Evolutionary conservation across 2,888 invertebrate species (phyloP).

Genomic region (Brachypterus glaber): DNA sequence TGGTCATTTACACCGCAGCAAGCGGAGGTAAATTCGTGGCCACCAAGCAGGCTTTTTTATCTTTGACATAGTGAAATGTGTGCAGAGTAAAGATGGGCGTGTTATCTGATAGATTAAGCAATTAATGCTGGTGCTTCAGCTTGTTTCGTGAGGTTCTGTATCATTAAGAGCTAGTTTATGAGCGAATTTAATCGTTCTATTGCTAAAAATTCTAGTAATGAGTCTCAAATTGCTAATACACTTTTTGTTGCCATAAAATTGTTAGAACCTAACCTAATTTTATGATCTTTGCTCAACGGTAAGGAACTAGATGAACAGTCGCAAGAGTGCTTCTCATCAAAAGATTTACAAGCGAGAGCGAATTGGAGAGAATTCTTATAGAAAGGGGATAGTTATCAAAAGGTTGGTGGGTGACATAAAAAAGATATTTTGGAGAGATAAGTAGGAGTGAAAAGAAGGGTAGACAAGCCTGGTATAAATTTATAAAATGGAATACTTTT

Average conservation of each 20-base stretch:
- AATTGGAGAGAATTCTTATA: too few species aligned
- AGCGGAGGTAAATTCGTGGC: conserved; percentile 16
- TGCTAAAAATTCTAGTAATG: conserved; percentile 22
- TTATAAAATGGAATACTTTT: too few species aligned
- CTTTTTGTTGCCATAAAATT: conserved; percentile 14
- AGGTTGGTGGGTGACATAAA: too few species aligned
- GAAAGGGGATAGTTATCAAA: too few species aligned
- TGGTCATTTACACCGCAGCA: too few species aligned
- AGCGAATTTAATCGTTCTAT: conserved; percentile 26
- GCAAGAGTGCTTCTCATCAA: too few species aligned
- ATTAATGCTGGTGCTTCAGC: conserved; percentile 35
- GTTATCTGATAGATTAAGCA: conserved; percentile 40
- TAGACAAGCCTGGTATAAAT: too few species aligned
- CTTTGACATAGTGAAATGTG: conserved; percentile 27
- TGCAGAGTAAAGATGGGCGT: conserved; percentile 30
- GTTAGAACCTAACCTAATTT: not conserved
- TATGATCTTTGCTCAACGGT: too few species aligned
- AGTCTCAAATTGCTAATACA: conserved; percentile 18
- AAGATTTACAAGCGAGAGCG: too few species aligned
- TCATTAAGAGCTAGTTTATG: conserved; percentile 36
- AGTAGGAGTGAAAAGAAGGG: too few species aligned
- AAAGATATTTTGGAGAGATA: too few species aligned
- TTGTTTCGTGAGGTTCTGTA: conserved; percentile 34
- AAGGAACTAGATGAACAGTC: too few species aligned
- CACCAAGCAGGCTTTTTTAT: conserved; percentile 15